These are phyloP conservation scores for Austrolebias charrua DNA, from an alignment of 2,797 vertebrate species.

Conservation along the genomic window DNA sequence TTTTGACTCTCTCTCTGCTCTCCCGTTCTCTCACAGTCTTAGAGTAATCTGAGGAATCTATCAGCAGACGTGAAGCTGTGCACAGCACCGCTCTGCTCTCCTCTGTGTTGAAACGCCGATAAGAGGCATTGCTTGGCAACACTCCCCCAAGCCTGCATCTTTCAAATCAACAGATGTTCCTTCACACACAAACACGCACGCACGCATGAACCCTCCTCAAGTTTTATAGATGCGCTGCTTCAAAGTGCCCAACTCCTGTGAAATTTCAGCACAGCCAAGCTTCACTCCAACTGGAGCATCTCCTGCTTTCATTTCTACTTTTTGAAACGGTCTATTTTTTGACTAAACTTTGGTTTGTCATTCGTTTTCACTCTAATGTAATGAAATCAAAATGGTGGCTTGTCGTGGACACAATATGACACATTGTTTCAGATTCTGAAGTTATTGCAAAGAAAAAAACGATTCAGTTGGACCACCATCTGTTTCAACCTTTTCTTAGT, in stretches of 20 bases:
- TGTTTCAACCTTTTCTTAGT: constrained; percentile 25
- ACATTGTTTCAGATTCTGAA: constrained; percentile 39
- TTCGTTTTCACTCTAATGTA: constrained; percentile 45
- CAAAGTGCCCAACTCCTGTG: constrained; percentile 43
- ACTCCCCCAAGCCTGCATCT: constrained; percentile 66
- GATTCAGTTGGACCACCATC: constrained; percentile 33
- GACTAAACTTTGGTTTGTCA: constrained; percentile 34
- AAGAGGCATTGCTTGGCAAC: constrained; percentile 71
- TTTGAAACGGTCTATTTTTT: constrained; percentile 38
- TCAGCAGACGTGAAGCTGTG: constrained; percentile 58
- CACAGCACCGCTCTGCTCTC: constrained; percentile 52
- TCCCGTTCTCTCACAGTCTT: constrained; percentile 33
- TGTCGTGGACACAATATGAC: constrained; percentile 25
- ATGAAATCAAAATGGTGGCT: constrained; percentile 20
- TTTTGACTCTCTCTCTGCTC: constrained; percentile 11
- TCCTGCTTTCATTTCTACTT: constrained; percentile 52
- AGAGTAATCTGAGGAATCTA: constrained; percentile 69
- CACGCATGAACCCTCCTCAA: constrained; percentile 41
- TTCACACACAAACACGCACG: constrained; percentile 43
- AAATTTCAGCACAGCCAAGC: constrained; percentile 48
- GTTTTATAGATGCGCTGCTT: constrained; percentile 62
- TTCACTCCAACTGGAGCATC: constrained; percentile 50
- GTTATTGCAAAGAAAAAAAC: constrained; percentile 8
- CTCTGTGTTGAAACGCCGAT: constrained; percentile 67
- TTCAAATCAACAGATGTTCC: constrained; percentile 75